These are phyloP conservation scores for Anguilla pacifica DNA, from an alignment of 2,797 vertebrate genomes.

Conservation along the genomic window DNA sequence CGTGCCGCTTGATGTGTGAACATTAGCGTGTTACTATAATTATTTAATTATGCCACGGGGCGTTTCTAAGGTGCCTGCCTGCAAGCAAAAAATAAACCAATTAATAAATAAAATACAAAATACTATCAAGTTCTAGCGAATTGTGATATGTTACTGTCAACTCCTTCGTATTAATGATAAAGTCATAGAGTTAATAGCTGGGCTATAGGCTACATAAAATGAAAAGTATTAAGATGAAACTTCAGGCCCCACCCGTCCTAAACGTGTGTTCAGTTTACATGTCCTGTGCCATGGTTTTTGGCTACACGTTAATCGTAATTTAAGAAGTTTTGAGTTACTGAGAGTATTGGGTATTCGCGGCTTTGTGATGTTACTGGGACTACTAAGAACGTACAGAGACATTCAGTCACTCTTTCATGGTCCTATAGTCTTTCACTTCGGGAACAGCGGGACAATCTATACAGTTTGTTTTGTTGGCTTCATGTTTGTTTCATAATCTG, in stretches of 20 bases:
- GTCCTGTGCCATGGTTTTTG: not conserved
- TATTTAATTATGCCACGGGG: no score
- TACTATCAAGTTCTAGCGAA: not conserved
- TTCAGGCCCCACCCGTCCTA: not conserved
- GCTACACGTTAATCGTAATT: not conserved
- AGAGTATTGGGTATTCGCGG: not conserved
- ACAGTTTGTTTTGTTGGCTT: conserved; percentile 18
- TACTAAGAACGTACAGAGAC: not conserved
- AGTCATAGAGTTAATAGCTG: not conserved
- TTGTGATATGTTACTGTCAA: not conserved
- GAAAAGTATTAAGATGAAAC: not conserved
- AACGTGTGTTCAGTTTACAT: not conserved
- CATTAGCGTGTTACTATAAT: not conserved
- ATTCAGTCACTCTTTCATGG: not conserved
- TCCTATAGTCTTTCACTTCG: not conserved
- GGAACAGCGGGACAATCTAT: not conserved
- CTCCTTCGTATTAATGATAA: no score
- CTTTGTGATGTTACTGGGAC: not conserved
- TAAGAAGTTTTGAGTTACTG: not conserved
- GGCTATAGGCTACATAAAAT: not conserved
- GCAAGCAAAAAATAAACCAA: not conserved
- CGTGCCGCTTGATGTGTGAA: no score
- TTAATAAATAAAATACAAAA: not conserved
- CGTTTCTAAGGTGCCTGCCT: not conserved
- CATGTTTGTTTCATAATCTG: conserved; percentile 35